A percentile compares a stretch with the other conserved stretches of the same genome.
Conservation (phyloP, 2,888 invertebrate species). For the Hirtodrosophila trivittata region DNA sequence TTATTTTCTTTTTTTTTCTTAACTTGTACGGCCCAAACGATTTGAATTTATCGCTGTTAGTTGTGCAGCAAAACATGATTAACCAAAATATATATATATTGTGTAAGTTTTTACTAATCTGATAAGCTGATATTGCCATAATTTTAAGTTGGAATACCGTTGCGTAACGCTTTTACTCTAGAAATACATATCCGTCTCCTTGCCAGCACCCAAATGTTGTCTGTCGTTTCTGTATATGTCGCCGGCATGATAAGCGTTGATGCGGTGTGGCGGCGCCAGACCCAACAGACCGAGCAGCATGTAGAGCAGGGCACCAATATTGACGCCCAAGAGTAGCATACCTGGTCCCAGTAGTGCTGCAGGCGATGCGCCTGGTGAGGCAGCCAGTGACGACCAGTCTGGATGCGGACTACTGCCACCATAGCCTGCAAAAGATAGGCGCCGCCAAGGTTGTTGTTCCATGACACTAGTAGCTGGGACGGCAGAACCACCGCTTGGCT, state of each 20-base stretch:
- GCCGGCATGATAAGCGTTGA: conserved; percentile 13
- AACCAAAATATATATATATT: conserved; percentile 50
- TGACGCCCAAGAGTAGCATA: conserved; percentile 60
- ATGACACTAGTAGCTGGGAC: conserved; percentile 2
- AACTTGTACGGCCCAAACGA: conserved; percentile 1
- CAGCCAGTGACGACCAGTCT: conserved; percentile 32
- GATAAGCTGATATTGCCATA: background rate
- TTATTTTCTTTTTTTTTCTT: conserved; percentile 13
- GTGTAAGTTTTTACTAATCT: conserved; percentile 28
- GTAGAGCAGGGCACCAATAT: conserved; percentile 64
- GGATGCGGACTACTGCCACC: conserved; percentile 1
- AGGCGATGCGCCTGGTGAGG: conserved; percentile 17
- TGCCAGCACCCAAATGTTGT: conserved; percentile 51
- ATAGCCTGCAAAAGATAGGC: conserved; percentile 37
- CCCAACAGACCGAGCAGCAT: conserved; percentile 58
- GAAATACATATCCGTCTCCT: conserved; percentile 64
- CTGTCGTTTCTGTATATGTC: conserved; percentile 51
- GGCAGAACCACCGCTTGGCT: background rate
- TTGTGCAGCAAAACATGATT: conserved; percentile 27
- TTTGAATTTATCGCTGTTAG: conserved; percentile 27
- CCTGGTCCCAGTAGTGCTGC: conserved; percentile 47
- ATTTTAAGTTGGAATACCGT: conserved; percentile 13
- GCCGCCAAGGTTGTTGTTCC: conserved; percentile 57
- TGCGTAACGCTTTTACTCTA: conserved; percentile 37
- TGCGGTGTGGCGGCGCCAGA: conserved; percentile 44